A percentile compares a stretch with the other conserved stretches of the same genome.
phyloP scores from a whole-genome alignment of 2,797 vertebrate species.

The Sphaeramia orbicularis region DNA sequence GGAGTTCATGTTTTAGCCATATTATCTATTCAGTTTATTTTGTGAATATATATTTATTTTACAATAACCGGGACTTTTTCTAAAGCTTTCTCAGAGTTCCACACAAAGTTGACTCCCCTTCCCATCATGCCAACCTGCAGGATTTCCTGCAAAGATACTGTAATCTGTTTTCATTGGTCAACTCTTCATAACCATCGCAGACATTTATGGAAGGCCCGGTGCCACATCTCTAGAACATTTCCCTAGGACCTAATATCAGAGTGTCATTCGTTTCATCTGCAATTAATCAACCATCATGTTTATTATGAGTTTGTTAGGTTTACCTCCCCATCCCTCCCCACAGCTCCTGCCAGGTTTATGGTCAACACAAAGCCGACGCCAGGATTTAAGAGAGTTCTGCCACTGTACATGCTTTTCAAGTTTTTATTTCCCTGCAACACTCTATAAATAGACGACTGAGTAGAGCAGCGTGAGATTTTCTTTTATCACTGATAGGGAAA shows the following conservation, averaged over 20 bases:
- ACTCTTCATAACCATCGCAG: constrained; percentile 66
- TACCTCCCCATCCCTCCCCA: constrained; percentile 52
- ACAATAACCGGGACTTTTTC: background rate
- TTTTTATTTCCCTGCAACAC: constrained; percentile 72
- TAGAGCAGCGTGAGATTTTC: constrained; percentile 34
- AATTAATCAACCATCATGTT: constrained; percentile 82
- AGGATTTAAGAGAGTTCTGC: constrained; percentile 79
- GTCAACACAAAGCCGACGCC: constrained; percentile 70
- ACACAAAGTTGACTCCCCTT: constrained; percentile 13
- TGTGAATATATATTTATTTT: background rate
- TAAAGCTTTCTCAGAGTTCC: background rate
- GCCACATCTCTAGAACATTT: constrained; percentile 70
- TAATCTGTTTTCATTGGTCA: constrained; percentile 54
- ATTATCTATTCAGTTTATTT: constrained; percentile 1
- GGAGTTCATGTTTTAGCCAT: background rate
- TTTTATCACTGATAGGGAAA: constrained; percentile 22
- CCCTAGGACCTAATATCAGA: constrained; percentile 55
- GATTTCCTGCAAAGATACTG: constrained; percentile 50
- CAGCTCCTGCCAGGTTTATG: constrained; percentile 81
- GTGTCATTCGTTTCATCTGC: constrained; percentile 81
- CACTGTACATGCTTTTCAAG: constrained; percentile 75
- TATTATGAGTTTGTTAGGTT: constrained; percentile 76
- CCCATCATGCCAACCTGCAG: constrained; percentile 28
- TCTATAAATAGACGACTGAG: constrained; percentile 70
- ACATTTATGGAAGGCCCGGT: constrained; percentile 76